Percentiles rank a stretch among this genome's conserved stretches.
Conservation (phyloP, 2,888 invertebrate species). For the Apamea epomidion region DNA sequence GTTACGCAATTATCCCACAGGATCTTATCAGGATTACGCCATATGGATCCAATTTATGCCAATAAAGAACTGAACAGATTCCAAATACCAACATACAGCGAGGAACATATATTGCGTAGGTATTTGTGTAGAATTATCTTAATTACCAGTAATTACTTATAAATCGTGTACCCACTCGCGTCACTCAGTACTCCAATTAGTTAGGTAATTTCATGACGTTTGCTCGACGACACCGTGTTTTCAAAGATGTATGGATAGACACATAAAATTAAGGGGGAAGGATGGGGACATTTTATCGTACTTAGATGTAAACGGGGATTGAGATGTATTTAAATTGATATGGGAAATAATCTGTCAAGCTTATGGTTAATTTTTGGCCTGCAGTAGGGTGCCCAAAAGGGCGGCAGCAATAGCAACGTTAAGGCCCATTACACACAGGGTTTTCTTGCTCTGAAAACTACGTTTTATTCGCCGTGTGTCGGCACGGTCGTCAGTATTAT, state of each 20-base stretch:
- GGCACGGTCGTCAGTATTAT: no score
- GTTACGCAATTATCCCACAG: background rate
- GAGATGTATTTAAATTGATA: background rate
- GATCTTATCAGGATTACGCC: background rate
- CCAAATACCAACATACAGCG: constrained; percentile 16
- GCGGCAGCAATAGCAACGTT: no score
- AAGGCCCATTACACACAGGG: no score
- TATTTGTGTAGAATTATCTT: constrained; percentile 22
- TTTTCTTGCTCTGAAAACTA: no score
- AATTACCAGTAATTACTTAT: constrained; percentile 36
- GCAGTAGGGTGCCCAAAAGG: no score
- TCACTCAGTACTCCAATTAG: constrained; percentile 30
- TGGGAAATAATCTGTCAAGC: background rate
- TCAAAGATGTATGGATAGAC: background rate
- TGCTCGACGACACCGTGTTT: background rate
- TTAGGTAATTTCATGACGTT: constrained; percentile 29
- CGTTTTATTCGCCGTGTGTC: no score
- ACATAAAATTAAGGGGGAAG: background rate
- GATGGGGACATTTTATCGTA: background rate
- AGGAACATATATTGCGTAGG: background rate
- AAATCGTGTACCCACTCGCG: background rate
- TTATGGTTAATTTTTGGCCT: background rate
- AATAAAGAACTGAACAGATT: background rate
- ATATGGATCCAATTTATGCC: background rate
- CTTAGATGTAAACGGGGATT: background rate